phyloP scores from a whole-genome alignment of 2,888 invertebrate genomes.

The Amphimallon solstitiale region DNA sequence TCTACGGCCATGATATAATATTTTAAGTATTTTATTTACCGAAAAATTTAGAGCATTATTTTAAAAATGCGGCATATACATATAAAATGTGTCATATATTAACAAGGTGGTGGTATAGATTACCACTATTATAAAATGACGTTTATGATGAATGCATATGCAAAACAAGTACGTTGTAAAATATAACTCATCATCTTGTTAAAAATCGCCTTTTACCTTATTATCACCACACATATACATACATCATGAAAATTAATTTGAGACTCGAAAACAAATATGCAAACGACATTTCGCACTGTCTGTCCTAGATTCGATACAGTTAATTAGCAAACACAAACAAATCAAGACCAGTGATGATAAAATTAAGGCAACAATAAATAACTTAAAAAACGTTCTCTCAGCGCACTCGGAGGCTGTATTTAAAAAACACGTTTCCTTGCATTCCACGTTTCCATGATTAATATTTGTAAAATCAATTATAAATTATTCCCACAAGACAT shows the following conservation, averaged over 20 bases:
- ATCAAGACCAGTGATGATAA: conserved; percentile 11
- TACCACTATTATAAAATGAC: too few relatives aligned
- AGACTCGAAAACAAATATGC: not conserved
- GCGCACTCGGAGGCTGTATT: not conserved
- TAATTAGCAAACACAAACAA: not conserved
- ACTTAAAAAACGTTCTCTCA: not conserved
- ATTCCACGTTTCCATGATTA: conserved; percentile 2
- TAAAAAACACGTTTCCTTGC: not conserved
- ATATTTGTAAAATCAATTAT: conserved; percentile 13
- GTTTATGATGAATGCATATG: too few relatives aligned
- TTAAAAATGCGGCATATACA: too few relatives aligned
- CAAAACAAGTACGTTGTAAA: too few relatives aligned
- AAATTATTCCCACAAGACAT: not conserved
- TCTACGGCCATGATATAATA: too few relatives aligned
- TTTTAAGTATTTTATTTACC: too few relatives aligned
- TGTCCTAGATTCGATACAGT: not conserved
- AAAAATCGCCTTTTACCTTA: not conserved
- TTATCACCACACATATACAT: not conserved
- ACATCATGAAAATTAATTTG: conserved; percentile 5
- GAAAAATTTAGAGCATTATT: too few relatives aligned
- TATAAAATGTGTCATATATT: too few relatives aligned
- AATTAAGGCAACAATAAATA: conserved; percentile 20
- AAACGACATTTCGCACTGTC: not conserved
- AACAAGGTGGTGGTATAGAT: too few relatives aligned
- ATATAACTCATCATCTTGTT: conserved; percentile 4